Evolutionary conservation across 2,797 vertebrate species (phyloP).

Genomic region (Rhyacichthys aspro): DNA sequence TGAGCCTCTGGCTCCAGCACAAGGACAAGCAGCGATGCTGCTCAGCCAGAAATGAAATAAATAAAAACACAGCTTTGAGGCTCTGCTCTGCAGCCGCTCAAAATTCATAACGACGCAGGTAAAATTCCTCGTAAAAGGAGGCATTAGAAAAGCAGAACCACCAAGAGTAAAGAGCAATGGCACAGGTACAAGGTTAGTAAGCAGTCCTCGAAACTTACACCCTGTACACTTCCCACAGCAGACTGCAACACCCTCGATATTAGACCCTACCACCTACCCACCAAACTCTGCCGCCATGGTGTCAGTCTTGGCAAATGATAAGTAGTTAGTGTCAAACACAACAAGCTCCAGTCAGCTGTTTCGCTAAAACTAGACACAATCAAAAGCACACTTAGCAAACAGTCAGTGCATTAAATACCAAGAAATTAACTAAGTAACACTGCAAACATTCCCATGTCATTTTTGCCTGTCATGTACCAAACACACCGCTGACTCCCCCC

Average conservation of each 20-base stretch:
- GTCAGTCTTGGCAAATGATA: slow-evolving; percentile 39
- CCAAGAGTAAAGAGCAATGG: slow-evolving; percentile 7
- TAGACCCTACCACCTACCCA: slow-evolving; percentile 38
- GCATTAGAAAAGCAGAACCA: slow-evolving; percentile 1
- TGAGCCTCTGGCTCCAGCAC: slow-evolving; percentile 23
- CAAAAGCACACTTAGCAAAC: slow-evolving; percentile 30
- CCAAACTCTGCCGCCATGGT: slow-evolving; percentile 44
- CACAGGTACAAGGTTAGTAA: slow-evolving; percentile 14
- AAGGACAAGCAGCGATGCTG: slow-evolving; percentile 12
- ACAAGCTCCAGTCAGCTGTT: slow-evolving; percentile 33
- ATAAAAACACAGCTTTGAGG: slow-evolving; percentile 4
- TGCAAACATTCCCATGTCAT: slow-evolving; percentile 61
- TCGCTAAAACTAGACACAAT: slow-evolving; percentile 4
- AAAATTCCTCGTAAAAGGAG: slow-evolving; percentile 11
- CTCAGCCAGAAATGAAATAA: slow-evolving; percentile 21
- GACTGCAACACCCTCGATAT: slow-evolving; percentile 36
- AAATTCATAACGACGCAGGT: slow-evolving; percentile 14
- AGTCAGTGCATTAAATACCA: slow-evolving; percentile 23
- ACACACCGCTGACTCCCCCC: slow-evolving; percentile 46
- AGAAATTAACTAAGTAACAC: slow-evolving; percentile 49
- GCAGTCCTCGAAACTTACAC: slow-evolving; percentile 33
- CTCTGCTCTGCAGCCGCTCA: slow-evolving; percentile 14
- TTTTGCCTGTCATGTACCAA: slow-evolving; percentile 61
- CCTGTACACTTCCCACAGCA: slow-evolving; percentile 18
- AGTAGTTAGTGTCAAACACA: slow-evolving; percentile 64